Percentiles rank a stretch among this genome's conserved stretches.
Conservation (phyloP, 2,113 vertebrate genomes). For the Azemiops feae region DNA sequence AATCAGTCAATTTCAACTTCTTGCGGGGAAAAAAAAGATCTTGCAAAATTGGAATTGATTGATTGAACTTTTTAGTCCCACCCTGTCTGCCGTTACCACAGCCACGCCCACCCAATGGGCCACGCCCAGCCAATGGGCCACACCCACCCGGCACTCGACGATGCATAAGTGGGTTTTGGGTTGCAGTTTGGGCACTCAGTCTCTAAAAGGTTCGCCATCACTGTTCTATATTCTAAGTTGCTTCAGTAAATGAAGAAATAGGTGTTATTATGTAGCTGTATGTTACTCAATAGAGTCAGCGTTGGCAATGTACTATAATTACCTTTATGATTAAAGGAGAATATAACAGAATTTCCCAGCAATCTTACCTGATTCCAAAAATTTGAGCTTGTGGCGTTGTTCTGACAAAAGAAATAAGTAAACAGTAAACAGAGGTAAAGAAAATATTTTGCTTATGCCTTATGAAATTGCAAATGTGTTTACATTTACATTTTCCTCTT, state of each 20-base stretch:
- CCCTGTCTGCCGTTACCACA: too few species aligned
- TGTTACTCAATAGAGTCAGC: background rate
- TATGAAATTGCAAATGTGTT: background rate
- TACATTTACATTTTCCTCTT: background rate
- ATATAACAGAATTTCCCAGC: background rate
- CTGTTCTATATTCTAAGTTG: background rate
- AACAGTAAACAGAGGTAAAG: too few species aligned
- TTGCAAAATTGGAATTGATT: too few species aligned
- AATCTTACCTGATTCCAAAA: background rate
- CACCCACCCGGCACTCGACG: too few species aligned
- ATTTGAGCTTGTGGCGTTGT: background rate
- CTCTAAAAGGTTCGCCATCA: too few species aligned
- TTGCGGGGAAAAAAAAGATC: too few species aligned
- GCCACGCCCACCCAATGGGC: too few species aligned
- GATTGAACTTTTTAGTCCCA: too few species aligned
- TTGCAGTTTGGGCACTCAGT: too few species aligned
- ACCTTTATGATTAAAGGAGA: background rate
- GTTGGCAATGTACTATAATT: background rate
- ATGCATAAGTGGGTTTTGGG: too few species aligned
- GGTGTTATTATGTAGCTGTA: background rate
- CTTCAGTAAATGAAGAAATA: constrained; percentile 11
- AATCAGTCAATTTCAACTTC: too few species aligned
- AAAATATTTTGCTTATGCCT: background rate
- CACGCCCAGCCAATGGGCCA: too few species aligned
- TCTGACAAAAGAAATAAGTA: background rate